Base-by-base conservation (phyloP, 2,888 invertebrate genomes). In the Sepioteuthis lessoniana region DNA sequence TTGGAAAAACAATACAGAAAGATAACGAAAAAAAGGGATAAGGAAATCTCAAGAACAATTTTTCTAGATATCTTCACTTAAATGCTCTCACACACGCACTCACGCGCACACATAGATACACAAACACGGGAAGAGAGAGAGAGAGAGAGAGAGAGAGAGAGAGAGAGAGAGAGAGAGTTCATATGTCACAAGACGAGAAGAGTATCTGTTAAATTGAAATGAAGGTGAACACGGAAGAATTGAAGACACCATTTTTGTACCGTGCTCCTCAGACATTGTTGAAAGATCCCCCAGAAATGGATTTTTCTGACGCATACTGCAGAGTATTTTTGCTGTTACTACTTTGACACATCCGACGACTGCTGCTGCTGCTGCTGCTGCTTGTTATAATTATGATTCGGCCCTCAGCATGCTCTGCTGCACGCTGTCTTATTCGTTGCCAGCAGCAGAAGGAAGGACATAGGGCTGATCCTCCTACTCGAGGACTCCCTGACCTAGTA, bases 401-500 rank as follows among this genome's bases (percentile, higher is more conserved):
- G 76, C 76, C 16, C 16, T n/a, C 35, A 76, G 25, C n/a, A n/a
- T 35, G 76, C 16, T 16, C n/a, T 76, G 76, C 35, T 8, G 13
- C n/a, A 76, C 76, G 76, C n/a, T 19, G n/a, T 35, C 76, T n/a
- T 76, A n/a, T 35, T 76, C 76, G 76, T n/a, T n/a, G 35, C 76
- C 76, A 76, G n/a, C 76, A 76, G 35, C 76, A 16, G 19, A 16
- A 76, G n/a, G 76, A 76, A 76, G n/a, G 76, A 76, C n/a, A n/a
- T 19, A n/a, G n/a, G 76, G 19, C 16, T 76, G n/a, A n/a, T 76
- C 76, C 76, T 76, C 76, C n/a, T n/a, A 76, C 76, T 76, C 13
- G n/a, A 76, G 76, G 76, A 76, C 76, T 76, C 76, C n/a, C 76
- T 76, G n/a, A 76, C 76, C 76, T n/a, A n/a, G 16, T 76, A 76